Percentiles rank a stretch among this genome's conserved stretches.
Evolutionary conservation across 2,888 invertebrate species (phyloP).

Genomic region (Teleiodes luculella): DNA sequence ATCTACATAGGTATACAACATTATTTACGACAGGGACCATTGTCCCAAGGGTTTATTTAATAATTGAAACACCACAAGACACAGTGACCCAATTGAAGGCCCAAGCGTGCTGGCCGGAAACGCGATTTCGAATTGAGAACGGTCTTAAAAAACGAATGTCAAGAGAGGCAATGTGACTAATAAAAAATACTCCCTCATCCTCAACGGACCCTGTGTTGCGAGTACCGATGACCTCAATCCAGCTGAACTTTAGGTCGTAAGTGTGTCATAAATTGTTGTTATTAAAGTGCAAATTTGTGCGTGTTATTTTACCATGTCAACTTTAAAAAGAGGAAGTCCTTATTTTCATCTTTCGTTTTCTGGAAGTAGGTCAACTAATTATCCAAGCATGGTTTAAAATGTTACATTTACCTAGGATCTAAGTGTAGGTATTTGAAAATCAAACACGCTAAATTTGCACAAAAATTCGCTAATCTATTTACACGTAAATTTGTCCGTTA

Average conservation of each 20-base stretch:
- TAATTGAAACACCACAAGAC: background rate
- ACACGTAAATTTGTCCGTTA: too few species aligned
- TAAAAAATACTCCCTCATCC: slow-evolving; percentile 2
- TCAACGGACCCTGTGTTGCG: slow-evolving; percentile 18
- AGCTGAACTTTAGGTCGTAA: background rate
- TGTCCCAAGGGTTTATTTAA: too few species aligned
- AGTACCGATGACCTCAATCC: slow-evolving; percentile 29
- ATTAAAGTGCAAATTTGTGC: background rate
- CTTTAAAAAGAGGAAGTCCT: background rate
- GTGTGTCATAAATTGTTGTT: background rate
- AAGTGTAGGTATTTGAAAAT: too few species aligned
- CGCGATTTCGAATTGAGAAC: slow-evolving; percentile 12
- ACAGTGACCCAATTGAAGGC: slow-evolving; percentile 7
- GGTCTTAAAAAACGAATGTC: slow-evolving; percentile 17
- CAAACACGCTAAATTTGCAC: too few species aligned
- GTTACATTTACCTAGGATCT: too few species aligned
- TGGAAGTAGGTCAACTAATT: too few species aligned
- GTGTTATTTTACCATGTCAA: background rate
- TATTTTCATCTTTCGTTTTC: too few species aligned
- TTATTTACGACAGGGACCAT: too few species aligned
- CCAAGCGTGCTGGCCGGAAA: background rate
- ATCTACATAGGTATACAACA: too few species aligned
- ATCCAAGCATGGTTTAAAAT: too few species aligned
- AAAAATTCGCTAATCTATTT: too few species aligned
- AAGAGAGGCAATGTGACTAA: slow-evolving; percentile 10